Evolutionary conservation across 1,140 invertebrate genomes (phyloP).

Genomic region (Sitobion miscanthi): DNA sequence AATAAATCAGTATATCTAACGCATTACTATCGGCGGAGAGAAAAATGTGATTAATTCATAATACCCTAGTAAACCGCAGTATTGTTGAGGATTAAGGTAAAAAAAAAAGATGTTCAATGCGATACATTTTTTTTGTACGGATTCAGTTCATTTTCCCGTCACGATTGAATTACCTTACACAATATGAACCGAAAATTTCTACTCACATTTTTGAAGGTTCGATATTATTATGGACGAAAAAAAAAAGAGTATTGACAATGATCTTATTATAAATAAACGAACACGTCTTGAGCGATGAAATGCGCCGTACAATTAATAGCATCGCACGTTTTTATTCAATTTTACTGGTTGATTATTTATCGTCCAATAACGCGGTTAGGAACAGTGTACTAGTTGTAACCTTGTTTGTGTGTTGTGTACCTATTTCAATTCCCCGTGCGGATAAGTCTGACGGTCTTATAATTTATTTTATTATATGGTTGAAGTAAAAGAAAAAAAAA

Average conservation of each 20-base stretch:
- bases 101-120: neutral
- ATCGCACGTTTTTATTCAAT: conserved; percentile 4
- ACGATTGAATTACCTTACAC: neutral
- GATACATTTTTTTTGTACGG: neutral
- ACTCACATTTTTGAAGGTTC: neutral
- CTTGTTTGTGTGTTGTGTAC: neutral
- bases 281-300: neutral
- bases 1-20: neutral
- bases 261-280: neutral
- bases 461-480: neutral
- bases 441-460: neutral
- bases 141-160: neutral
- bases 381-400: neutral
- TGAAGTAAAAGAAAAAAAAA: neutral
- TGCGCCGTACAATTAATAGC: neutral
- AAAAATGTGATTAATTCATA: neutral
- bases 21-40: neutral
- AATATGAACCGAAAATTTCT: neutral
- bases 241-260: neutral
- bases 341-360: neutral
- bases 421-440: neutral
- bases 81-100: neutral
- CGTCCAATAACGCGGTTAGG: neutral
- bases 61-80: rapidly evolving
- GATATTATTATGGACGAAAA: neutral